These are phyloP conservation scores for Latheticus oryzae DNA, from an alignment of 2,888 invertebrate genomes.

Conservation along the genomic window DNA sequence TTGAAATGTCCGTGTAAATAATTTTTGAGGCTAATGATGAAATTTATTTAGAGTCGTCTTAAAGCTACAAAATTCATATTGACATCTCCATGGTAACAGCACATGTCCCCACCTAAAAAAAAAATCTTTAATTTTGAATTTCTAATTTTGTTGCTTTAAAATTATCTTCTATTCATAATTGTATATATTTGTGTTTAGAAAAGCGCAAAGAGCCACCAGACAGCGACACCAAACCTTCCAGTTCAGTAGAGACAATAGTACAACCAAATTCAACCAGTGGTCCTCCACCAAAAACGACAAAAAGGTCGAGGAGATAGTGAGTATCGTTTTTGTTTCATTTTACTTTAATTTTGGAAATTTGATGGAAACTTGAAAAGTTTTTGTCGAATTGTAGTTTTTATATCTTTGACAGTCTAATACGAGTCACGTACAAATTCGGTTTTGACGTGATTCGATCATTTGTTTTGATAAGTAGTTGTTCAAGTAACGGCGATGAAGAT, in stretches of 20 bases:
- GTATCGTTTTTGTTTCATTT: constrained; percentile 60
- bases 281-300: constrained; percentile 66
- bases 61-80: too few species aligned
- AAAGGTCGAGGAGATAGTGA: constrained; percentile 84
- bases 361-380: background rate
- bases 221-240: constrained; percentile 73
- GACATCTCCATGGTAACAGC: too few species aligned
- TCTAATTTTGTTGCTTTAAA: too few species aligned
- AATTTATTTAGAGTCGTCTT: too few species aligned
- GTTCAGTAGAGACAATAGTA: constrained; percentile 68
- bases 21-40: too few species aligned
- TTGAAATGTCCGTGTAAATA: background rate
- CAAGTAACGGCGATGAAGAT: constrained; percentile 86
- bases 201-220: constrained; percentile 89
- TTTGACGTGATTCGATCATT: constrained; percentile 17
- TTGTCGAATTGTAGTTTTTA: background rate
- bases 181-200: constrained; percentile 68
- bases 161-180: constrained; percentile 3
- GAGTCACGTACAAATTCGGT: constrained; percentile 6
- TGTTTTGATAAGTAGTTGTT: constrained; percentile 67
- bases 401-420: too few species aligned
- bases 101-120: too few species aligned
- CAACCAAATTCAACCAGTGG: constrained; percentile 71
- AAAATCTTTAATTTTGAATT: too few species aligned
- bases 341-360: constrained; percentile 5